Percentiles rank a stretch among this genome's conserved stretches.
Evolutionary conservation across 2,113 vertebrate species (phyloP).

Genomic region (Rhineura floridana): DNA sequence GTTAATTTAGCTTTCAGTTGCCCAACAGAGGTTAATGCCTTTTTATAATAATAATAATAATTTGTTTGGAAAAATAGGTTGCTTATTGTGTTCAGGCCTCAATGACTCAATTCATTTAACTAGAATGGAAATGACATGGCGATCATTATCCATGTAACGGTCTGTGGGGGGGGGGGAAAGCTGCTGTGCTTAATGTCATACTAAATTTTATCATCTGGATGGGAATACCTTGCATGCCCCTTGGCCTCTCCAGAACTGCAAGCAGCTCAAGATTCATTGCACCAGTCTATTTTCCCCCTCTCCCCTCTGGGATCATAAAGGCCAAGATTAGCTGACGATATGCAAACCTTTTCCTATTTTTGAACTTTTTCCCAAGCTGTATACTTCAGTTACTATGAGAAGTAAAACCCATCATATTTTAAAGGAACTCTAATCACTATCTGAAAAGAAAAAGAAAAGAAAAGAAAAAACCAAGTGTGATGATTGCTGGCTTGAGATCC

Average conservation of each 20-base stretch:
- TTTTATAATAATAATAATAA: not conserved
- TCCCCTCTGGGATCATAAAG: not conserved
- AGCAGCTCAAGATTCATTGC: not conserved
- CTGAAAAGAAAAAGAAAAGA: not conserved
- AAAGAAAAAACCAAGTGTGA: not conserved
- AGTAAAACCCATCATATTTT: not conserved
- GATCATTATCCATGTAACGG: not conserved
- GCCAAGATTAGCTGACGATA: not conserved
- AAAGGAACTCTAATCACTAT: not conserved
- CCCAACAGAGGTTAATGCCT: not conserved
- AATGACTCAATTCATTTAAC: not conserved
- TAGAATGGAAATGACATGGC: not conserved
- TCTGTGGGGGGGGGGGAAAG: conserved; percentile 8
- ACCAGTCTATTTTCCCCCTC: not conserved
- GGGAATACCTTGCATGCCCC: not conserved
- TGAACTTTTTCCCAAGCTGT: not conserved
- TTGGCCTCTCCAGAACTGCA: not conserved
- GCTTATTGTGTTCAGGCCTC: not conserved
- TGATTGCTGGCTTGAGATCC: conserved; percentile 2
- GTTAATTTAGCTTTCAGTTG: not conserved
- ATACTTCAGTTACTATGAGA: not conserved
- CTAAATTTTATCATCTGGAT: conserved; percentile 4
- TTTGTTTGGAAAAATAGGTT: not conserved
- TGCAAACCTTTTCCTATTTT: not conserved
- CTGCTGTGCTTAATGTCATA: not conserved